Base-by-base conservation (phyloP, 2,888 invertebrate species). In the Mesorhabditis sp. region DNA sequence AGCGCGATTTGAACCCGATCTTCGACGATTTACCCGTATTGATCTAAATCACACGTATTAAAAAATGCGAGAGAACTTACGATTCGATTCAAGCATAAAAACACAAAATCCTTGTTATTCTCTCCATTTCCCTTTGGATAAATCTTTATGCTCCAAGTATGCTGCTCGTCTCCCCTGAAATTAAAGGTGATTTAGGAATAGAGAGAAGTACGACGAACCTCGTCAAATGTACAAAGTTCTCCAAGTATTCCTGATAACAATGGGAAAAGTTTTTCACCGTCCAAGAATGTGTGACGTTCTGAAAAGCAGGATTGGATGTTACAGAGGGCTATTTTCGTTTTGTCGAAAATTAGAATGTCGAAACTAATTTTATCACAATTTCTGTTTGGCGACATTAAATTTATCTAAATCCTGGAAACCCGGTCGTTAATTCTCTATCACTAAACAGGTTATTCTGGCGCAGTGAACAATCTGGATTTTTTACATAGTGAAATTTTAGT, bases 261-360 rank as follows among this genome's bases (percentile, higher is more conserved):
- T 85, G 85, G 43, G 82, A 82, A 67, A 85, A 85, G 72, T 85
- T 85, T 74, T 85, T 86, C 65, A 86, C 86, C n/a, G 85, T 85
- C 86, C 86, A 86, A 41, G 80, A 81, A 71, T 86, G 85, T 67
- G 82, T 83, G 4, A 86, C 81, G 71, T 83, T 82, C 81, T 84
- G 72, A 58, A 74, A 72, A n/a, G 7, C 4, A 68, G 43, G 42
- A 62, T n/a, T 42, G 6, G 13, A 13, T 67, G 42, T 67, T 67
- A 43, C 67, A 45, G 43, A 61, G 4, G 58, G 10, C 6, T 58
- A 5, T 58, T 67, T 58, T 4, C 5, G 13, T 7, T 43, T 65
- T 10, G 7, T 65, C 5, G 44, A 41, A 65, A 41, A 65, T 28
- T 28, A 28, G 28, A 28, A 28, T 28, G 28, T 28, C 28, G 44